These are phyloP conservation scores for Picathartes gymnocephalus DNA, from an alignment of 2,113 vertebrate genomes.

Conservation along the genomic window DNA sequence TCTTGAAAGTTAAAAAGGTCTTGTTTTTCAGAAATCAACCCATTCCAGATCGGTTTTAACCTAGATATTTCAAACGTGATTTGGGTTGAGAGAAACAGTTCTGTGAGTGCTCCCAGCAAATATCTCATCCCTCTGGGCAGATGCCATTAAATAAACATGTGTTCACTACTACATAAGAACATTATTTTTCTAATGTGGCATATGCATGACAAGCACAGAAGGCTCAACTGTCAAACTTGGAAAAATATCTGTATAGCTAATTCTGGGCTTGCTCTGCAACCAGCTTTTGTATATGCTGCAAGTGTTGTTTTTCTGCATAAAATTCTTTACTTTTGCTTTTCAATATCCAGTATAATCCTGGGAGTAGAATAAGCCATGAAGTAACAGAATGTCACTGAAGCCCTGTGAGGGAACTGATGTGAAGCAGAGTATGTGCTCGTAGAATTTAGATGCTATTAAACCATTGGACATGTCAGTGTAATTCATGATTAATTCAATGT, in stretches of 20 bases:
- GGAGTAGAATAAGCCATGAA: background rate
- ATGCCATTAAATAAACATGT: slow-evolving; percentile 72
- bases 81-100: slow-evolving; percentile 53
- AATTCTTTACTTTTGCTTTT: slow-evolving; percentile 21
- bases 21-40: slow-evolving; percentile 23
- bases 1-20: background rate
- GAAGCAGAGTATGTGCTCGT: background rate
- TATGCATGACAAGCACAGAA: slow-evolving; percentile 63
- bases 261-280: slow-evolving; percentile 34
- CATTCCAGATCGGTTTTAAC: slow-evolving; percentile 38
- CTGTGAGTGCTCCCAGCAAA: slow-evolving; percentile 53
- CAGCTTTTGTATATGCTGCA: slow-evolving; percentile 15
- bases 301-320: slow-evolving; percentile 35
- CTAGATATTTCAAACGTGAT: slow-evolving; percentile 60
- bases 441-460: background rate
- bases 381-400: background rate
- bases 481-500: background rate
- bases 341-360: background rate
- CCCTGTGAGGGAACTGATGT: background rate
- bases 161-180: slow-evolving; percentile 58
- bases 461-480: background rate
- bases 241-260: slow-evolving; percentile 54
- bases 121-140: slow-evolving; percentile 64
- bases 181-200: slow-evolving; percentile 65
- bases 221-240: slow-evolving; percentile 58